Percentiles rank a stretch among this genome's conserved stretches.
Evolutionary conservation across 2,888 invertebrate species (phyloP).

Genomic region (Parnassius apollo): DNA sequence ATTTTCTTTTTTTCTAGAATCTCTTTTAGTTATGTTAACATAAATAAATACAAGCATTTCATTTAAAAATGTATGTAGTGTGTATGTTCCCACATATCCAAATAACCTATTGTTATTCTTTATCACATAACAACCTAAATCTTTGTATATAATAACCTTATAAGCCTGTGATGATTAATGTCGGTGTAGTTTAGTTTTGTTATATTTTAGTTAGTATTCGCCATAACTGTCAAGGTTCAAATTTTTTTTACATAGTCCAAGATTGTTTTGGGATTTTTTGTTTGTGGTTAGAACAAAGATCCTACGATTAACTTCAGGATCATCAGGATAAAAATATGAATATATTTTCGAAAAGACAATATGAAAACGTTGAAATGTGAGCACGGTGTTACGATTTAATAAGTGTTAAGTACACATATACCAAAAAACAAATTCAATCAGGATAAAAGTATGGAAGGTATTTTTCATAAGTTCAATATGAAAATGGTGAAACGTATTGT

Average conservation of each 20-base stretch:
- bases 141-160: constrained; percentile 35
- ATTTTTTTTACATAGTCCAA: constrained; percentile 25
- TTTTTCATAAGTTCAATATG: background rate
- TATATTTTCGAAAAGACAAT: background rate
- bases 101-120: background rate
- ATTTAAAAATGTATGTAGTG: background rate
- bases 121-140: background rate
- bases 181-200: constrained; percentile 53
- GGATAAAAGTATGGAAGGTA: background rate
- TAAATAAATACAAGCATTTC: constrained; percentile 33
- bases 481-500: background rate
- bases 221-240: constrained; percentile 45
- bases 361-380: background rate
- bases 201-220: constrained; percentile 39
- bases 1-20: constrained; percentile 25
- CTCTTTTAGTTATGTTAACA: constrained; percentile 32
- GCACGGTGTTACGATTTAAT: too few species aligned
- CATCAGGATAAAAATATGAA: background rate
- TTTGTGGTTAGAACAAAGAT: background rate
- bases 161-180: constrained; percentile 69
- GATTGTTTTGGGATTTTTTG: background rate
- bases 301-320: background rate
- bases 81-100: background rate
- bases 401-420: background rate
- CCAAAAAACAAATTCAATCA: background rate